Evolutionary conservation across 2,797 vertebrate genomes (phyloP), one percentile per base, ranked within the genome.

Genomic region (Morus bassanus): DNA sequence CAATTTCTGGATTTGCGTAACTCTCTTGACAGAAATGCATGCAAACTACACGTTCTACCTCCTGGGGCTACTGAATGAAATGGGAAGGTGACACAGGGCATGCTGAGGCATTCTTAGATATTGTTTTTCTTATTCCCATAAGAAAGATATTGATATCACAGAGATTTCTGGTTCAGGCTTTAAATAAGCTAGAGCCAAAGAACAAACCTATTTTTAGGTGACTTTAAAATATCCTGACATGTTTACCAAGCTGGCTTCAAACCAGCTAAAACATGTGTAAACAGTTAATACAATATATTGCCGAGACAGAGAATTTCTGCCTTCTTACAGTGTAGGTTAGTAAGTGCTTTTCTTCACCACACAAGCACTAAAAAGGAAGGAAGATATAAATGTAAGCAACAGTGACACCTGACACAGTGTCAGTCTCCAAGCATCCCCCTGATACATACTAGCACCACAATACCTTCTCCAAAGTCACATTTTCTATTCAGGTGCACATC

Each of bases 231-330:
- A 78, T 43, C 73, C 37, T 67, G 63, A 60, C 51, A 14, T 84
- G 59, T 93, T 95, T 97, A 92, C 79, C 59, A 79, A 79, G 73
- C 59, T 91, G 93, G 39, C 82, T 94, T 92, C 37, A 54, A 88
- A 82, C 54, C 74, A 91, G 31, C 65, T 90, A 84, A 88, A 94
- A 92, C 23, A 41, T 18, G 12, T 93, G 73, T 90, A 93, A 96
- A 89, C 85, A 79, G 76, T 86, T 96, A 95, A 96, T 93, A 64
- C 59, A 84, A 24, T 77, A 25, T 75, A 56, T 70, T 94, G 79
- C 74, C 2, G 7, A 92, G 61, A 37, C 13, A 46, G 57, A 91
- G 53, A 39, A 59, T 88, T 86, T 95, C 56, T 93, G 5, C 43
- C 80, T 87, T 77, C 59, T 57, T 84, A 30, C 14, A 8, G 25